Evolutionary conservation across 2,797 vertebrate genomes (phyloP).

Genomic region (Anguilla pacifica): DNA sequence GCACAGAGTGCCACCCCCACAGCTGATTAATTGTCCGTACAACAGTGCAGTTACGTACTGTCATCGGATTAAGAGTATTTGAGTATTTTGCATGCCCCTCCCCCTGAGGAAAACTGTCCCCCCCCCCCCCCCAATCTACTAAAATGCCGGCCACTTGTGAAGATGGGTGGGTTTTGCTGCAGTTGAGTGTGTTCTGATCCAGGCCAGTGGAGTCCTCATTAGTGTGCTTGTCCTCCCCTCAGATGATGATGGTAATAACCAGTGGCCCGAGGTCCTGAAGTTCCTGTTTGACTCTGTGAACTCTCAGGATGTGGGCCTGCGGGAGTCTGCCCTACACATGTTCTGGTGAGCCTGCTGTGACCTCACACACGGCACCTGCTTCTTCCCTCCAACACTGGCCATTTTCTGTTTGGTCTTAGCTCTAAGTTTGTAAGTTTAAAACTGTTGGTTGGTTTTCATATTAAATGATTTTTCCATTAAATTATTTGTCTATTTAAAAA

Average conservation of each 20-base stretch:
- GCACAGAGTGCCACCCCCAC: not conserved
- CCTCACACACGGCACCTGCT: not conserved
- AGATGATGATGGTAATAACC: slow-evolving; percentile 98
- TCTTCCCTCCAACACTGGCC: not conserved
- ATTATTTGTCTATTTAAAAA: no score
- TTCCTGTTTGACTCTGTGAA: slow-evolving; percentile 97
- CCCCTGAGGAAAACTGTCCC: no score
- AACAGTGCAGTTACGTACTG: no score
- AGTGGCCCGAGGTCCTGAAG: slow-evolving; percentile 96
- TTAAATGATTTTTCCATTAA: not conserved
- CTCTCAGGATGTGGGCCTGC: slow-evolving; percentile 85
- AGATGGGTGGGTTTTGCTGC: no score
- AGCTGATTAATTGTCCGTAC: not conserved
- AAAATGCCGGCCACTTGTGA: no score
- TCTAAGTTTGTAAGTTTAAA: not conserved
- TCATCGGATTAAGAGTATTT: no score
- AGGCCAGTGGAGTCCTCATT: not conserved
- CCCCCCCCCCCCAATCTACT: no score
- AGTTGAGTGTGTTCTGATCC: no score
- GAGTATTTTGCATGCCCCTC: no score
- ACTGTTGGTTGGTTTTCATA: not conserved
- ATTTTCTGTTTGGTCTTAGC: not conserved
- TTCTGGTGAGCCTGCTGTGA: slow-evolving; percentile 81
- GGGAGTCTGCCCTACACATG: slow-evolving; percentile 94
- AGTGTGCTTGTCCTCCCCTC: not conserved